phyloP scores from a whole-genome alignment of 2,888 invertebrate species.

The Onthophagus sagittarius region DNA sequence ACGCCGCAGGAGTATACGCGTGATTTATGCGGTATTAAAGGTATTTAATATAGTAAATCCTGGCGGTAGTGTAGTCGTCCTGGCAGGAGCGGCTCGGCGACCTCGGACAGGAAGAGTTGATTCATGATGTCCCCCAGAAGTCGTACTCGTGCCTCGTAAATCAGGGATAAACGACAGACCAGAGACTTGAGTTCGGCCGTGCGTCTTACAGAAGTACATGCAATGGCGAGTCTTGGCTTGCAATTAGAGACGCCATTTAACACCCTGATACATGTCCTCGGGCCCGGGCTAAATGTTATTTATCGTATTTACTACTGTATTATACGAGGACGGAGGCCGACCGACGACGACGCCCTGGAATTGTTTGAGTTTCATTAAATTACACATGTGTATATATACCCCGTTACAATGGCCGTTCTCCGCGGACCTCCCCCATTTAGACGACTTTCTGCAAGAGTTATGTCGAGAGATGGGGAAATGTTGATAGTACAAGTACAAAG shows the following conservation, averaged over 20 bases:
- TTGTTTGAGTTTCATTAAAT: constrained; percentile 38
- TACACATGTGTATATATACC: constrained; percentile 16
- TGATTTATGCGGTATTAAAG: constrained; percentile 27
- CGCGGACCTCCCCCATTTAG: background rate
- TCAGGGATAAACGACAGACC: constrained; percentile 39
- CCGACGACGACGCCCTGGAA: constrained; percentile 22
- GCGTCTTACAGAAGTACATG: constrained; percentile 35
- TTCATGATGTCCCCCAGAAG: constrained; percentile 41
- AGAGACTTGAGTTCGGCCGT: constrained; percentile 37
- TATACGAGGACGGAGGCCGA: constrained; percentile 30
- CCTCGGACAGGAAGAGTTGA: constrained; percentile 40
- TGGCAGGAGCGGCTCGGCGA: constrained; percentile 19
- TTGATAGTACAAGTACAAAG: background rate
- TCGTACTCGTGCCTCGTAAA: constrained; percentile 40
- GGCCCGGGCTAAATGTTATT: constrained; percentile 35
- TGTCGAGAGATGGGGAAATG: background rate
- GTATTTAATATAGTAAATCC: constrained; percentile 30
- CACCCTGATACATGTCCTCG: constrained; percentile 39
- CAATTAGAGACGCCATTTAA: constrained; percentile 40
- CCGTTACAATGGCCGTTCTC: background rate
- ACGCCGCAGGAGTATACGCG: constrained; percentile 17
- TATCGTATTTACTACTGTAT: constrained; percentile 38
- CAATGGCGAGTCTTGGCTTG: constrained; percentile 32
- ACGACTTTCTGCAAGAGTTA: background rate
- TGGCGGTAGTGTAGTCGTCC: constrained; percentile 21